A percentile compares a stretch with the other conserved stretches of the same genome.
Evolutionary conservation across 2,797 vertebrate genomes (phyloP).

Genomic region (Cynopterus sphinx): DNA sequence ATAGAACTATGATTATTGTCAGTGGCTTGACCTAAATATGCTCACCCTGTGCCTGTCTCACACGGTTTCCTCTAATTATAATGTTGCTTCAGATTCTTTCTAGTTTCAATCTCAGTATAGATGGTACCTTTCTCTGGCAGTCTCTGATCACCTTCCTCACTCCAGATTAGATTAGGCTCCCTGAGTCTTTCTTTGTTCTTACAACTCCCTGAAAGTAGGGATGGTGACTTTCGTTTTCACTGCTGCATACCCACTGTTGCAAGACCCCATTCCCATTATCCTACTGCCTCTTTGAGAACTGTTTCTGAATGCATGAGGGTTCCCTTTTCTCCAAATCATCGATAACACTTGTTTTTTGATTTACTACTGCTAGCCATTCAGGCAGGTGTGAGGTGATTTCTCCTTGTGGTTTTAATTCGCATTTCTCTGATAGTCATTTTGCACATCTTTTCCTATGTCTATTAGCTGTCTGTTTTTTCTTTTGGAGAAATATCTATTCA

Average conservation of each 20-base stretch:
- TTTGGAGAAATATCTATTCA: no score
- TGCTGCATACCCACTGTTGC: not conserved
- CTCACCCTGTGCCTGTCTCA: not conserved
- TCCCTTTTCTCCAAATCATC: no score
- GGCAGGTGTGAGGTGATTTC: no score
- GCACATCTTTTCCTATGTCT: no score
- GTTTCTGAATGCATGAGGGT: not conserved
- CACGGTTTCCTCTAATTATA: not conserved
- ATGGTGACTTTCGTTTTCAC: not conserved
- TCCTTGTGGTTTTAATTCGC: no score
- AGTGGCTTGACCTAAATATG: not conserved
- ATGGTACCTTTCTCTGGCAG: not conserved
- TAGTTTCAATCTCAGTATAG: not conserved
- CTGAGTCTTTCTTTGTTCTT: not conserved
- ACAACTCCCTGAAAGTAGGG: not conserved
- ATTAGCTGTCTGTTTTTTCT: no score
- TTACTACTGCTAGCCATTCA: no score
- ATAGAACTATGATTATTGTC: not conserved
- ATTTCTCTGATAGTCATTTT: no score
- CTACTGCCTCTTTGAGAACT: not conserved
- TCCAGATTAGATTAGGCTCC: no score
- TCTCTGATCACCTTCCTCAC: not conserved
- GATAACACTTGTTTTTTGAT: no score
- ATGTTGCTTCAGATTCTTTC: not conserved
- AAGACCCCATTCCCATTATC: not conserved